Evolutionary conservation across 2,113 vertebrate genomes (phyloP), one percentile per base, ranked within the genome.

Genomic region (Labeo catla): DNA sequence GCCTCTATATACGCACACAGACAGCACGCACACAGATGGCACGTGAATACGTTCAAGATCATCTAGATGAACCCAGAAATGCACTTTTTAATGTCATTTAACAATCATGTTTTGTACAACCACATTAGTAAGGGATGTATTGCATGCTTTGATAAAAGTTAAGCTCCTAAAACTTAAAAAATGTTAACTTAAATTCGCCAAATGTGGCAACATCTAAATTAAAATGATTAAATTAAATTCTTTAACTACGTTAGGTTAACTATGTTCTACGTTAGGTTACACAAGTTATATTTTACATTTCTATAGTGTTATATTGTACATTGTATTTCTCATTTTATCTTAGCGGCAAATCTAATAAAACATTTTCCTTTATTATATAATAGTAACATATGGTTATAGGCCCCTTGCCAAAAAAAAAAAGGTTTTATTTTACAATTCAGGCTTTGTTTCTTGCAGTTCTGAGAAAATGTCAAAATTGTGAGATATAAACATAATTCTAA

Each of bases 41-140:
- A 45, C 9, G 1, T 43, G 8, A 10, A 72, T 43, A 72, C 36
- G 4, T 68, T 68, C 65, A 68, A 36, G 63, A 81, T 70, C 68
- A 45, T 74, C 43, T 74, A 28, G 50, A 74, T 34, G 21, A 13
- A 74, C 13, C 50, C 11, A 45, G 81, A 76, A 74, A 61, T 77
- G 34, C 65, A 73, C 50, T 47, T 76, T 43, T n/a, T 73, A n/a
- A n/a, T 83, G 21, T 87, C 77, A 88, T 88, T 93, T 47, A 12
- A 47, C 4, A 21, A 11, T 72, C 9, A 73, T 43, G 15, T 21
- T 73, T 73, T 73, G 34, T 70, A 12, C 19, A 45, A 45, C 45
- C 21, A n/a, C 4, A 0, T 47, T 47, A 73, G 19, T n/a, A 21
- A n/a, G 19, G 4, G 39, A 72, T 5, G 19, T 45, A n/a, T 73